Evolutionary conservation across 2,113 vertebrate genomes (phyloP).

Genomic region (Pangasianodon hypophthalmus): DNA sequence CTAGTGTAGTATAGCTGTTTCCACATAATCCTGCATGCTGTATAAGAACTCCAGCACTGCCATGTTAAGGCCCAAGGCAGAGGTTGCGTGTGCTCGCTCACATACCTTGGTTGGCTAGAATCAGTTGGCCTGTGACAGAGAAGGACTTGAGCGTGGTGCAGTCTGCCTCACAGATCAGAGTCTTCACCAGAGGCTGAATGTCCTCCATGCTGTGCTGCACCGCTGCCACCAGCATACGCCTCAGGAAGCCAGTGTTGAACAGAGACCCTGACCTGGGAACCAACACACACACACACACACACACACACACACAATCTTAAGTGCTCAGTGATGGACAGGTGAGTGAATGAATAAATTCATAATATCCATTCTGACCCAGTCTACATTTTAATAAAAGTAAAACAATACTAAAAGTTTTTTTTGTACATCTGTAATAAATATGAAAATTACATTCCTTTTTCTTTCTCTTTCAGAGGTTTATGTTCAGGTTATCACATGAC

Average conservation of each 20-base stretch:
- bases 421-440: neutral
- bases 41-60: neutral
- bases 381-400: neutral
- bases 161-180: conserved; percentile 88
- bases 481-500: neutral
- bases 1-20: neutral
- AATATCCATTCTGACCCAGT: neutral
- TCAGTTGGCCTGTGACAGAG: conserved; percentile 66
- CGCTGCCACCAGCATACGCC: conserved; percentile 88
- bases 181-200: conserved; percentile 88
- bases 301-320: neutral
- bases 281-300: neutral
- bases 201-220: conserved; percentile 86
- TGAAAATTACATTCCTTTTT: neutral
- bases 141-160: conserved; percentile 83
- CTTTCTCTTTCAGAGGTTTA: neutral
- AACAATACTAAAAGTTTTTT: neutral
- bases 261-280: conserved; percentile 84
- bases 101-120: conserved; percentile 84
- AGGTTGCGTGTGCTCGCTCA: neutral
- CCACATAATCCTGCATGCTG: neutral
- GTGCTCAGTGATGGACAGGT: neutral
- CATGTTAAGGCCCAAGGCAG: neutral
- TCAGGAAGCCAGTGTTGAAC: conserved; percentile 90
- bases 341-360: neutral